Conservation (phyloP, 2,113 vertebrate species). For the Crotalus helleri region DNA sequence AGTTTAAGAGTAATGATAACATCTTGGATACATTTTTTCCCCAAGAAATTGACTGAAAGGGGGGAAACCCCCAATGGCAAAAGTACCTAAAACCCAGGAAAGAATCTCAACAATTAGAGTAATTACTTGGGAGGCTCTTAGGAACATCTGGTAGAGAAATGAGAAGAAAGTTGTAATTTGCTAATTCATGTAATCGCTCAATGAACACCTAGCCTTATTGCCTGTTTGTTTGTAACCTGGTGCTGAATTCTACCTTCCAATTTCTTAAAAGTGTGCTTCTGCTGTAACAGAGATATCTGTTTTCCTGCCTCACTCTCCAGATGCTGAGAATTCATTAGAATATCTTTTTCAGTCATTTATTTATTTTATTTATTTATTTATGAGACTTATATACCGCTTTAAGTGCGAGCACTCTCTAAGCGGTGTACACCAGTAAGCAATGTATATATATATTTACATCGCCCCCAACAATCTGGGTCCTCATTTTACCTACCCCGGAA, state of each 20-base stretch:
- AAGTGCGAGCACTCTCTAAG: no score
- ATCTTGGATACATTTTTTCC: conserved; percentile 26
- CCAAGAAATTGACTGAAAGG: neutral
- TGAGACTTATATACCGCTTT: no score
- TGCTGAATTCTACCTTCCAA: neutral
- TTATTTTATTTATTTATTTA: no score
- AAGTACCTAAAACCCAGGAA: conserved; percentile 35
- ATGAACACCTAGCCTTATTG: conserved; percentile 4
- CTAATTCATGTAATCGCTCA: conserved; percentile 6
- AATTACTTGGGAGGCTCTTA: conserved; percentile 39
- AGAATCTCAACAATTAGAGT: conserved; percentile 28
- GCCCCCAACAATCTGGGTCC: no score
- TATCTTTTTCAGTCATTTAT: neutral
- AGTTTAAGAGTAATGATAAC: conserved; percentile 4
- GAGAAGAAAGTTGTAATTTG: conserved; percentile 33
- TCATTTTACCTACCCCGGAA: no score
- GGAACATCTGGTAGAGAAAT: conserved; percentile 32
- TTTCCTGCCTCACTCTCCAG: neutral
- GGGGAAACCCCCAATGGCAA: conserved; percentile 23
- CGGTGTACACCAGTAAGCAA: no score
- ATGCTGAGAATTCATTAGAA: neutral
- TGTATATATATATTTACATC: no score
- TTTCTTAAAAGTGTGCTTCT: neutral
- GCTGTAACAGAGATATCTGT: neutral
- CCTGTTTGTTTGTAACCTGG: conserved; percentile 1